phyloP scores from a whole-genome alignment of 2,888 invertebrate genomes.

The Synanthedon andrenaeformis region DNA sequence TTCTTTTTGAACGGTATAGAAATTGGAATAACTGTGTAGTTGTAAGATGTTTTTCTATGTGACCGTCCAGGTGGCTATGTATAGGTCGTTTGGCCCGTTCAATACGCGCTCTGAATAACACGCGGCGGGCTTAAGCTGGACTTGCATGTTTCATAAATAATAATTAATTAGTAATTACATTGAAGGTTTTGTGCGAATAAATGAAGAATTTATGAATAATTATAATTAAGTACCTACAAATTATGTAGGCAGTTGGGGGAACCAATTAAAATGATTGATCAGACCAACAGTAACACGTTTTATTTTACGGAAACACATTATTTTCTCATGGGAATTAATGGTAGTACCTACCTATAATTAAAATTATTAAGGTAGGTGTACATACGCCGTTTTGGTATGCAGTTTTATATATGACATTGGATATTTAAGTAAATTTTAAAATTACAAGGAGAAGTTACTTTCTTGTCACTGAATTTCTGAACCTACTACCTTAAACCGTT shows the following conservation, averaged over 20 bases:
- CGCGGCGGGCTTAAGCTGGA: conserved; percentile 44
- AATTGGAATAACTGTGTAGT: conserved; percentile 21
- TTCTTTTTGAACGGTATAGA: conserved; percentile 22
- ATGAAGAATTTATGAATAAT: conserved; percentile 23
- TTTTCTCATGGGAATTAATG: too few species aligned
- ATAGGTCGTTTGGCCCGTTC: conserved; percentile 53
- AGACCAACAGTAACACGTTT: too few species aligned
- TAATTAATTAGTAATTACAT: conserved; percentile 44
- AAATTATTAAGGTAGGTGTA: too few species aligned
- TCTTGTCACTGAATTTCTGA: too few species aligned
- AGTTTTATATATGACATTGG: too few species aligned
- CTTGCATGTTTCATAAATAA: conserved; percentile 28
- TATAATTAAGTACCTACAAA: conserved; percentile 5
- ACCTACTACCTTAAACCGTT: too few species aligned
- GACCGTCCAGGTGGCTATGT: conserved; percentile 69
- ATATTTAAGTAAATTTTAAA: too few species aligned
- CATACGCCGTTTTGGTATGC: too few species aligned
- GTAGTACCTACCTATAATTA: too few species aligned
- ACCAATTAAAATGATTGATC: not conserved
- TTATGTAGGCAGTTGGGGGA: not conserved
- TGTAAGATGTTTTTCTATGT: conserved; percentile 53
- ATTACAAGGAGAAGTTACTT: too few species aligned
- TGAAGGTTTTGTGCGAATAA: conserved; percentile 39
- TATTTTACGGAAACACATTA: too few species aligned
- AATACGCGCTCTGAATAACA: conserved; percentile 44